Conservation (phyloP, 1,140 invertebrate species). For the Cherax destructor region DNA sequence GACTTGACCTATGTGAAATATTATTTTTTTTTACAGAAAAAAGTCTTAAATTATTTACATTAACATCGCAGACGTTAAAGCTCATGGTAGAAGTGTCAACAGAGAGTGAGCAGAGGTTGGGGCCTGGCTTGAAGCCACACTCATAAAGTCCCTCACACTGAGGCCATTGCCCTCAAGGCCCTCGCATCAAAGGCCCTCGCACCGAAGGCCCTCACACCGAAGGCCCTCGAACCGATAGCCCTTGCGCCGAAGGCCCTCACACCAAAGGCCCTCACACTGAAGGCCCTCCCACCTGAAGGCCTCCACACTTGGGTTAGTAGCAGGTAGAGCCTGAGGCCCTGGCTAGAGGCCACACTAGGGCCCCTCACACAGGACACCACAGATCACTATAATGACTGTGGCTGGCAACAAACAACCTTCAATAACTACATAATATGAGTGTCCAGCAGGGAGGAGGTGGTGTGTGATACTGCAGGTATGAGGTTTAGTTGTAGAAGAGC, state of each 20-base stretch:
- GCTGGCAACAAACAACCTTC: not conserved
- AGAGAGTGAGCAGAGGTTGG: constrained; percentile 39
- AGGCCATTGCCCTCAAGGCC: not conserved
- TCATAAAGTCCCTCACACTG: no score
- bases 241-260: not conserved
- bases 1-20: constrained; percentile 51
- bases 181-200: not conserved
- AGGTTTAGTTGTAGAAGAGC: not conserved
- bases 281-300: no score
- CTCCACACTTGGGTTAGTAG: no score
- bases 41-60: constrained; percentile 46
- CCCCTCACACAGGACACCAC: not conserved
- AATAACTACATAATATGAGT: not conserved
- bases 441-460: not conserved
- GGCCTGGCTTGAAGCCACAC: not conserved
- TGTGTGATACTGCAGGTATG: not conserved
- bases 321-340: no score
- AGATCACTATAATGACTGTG: not conserved
- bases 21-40: constrained; percentile 39
- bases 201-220: no score
- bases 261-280: not conserved
- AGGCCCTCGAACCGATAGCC: no score
- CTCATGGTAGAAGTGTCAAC: constrained; percentile 57
- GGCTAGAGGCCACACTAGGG: not conserved
- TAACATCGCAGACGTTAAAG: constrained; percentile 69